Evolutionary conservation across 2,113 vertebrate genomes (phyloP), one percentile per base, ranked within the genome.

Genomic region (Dunckerocampus dactyliophorus): DNA sequence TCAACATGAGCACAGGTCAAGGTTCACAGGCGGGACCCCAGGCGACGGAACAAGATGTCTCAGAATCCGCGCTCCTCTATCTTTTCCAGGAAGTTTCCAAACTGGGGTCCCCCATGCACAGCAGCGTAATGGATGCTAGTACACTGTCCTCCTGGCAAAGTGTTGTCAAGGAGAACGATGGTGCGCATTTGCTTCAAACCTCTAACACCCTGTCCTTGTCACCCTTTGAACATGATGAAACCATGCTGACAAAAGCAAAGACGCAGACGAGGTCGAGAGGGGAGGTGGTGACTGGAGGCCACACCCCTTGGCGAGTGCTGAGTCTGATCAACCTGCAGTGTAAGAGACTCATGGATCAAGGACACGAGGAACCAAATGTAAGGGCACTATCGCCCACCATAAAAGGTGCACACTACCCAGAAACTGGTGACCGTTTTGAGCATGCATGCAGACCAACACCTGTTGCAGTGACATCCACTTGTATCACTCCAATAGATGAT

Each of bases 311-410:
- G 88, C 89, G 87, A 14, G 80, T 90, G 9, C 83, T 91, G 81
- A 88, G 81, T 67, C 84, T 92, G 15, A 89, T 91, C 76, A 91
- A 90, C 82, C 81, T 87, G n/a, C 90, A 92, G 68, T 89, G 90
- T 77, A 79, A 75, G 64, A 79, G 68, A 62, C 83, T 89, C 24
- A 82, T 88, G 37, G 74, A 88, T 60, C 71, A 59, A 14, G 64
- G 43, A 17, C 65, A 80, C 9, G 66, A 67, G 0, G 63, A 71
- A 6, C 39, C 34, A 0, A 51, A 53, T 11, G 14, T 10, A 13
- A 39, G 20, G 48, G 55, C 59, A 24, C 3, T 9, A 3, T 59
- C n/a, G 16, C 24, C 66, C 15, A 21, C 21, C 16, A 3, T 47
- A 0, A 63, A 47, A 45, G 47, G 17, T 5, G 53, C 11, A 19